Evolutionary conservation across 2,113 vertebrate species (phyloP).

Genomic region (Sceloporus tristichus): DNA sequence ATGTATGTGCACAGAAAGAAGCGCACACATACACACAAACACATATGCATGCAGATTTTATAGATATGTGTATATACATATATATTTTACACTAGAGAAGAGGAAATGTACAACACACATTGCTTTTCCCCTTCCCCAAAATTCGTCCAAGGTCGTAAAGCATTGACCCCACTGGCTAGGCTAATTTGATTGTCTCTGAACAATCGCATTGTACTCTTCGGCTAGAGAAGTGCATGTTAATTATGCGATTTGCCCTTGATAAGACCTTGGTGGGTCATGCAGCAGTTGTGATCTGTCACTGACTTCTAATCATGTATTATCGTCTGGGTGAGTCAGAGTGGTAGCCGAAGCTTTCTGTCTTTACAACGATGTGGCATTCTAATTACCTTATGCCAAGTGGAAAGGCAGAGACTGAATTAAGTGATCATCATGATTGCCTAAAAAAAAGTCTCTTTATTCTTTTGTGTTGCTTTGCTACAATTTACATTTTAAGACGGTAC

Average conservation of each 20-base stretch:
- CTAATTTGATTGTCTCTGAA: slow-evolving; percentile 98
- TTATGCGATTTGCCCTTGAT: slow-evolving; percentile 94
- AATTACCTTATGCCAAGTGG: slow-evolving; percentile 92
- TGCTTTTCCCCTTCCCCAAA: slow-evolving; percentile 40
- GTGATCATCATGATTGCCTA: slow-evolving; percentile 88
- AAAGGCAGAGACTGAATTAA: slow-evolving; percentile 89
- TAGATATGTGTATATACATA: neutral
- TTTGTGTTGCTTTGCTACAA: slow-evolving; percentile 84
- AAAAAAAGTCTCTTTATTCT: slow-evolving; percentile 82
- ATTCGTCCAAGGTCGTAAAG: slow-evolving; percentile 88
- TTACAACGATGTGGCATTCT: slow-evolving; percentile 86
- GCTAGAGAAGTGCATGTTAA: slow-evolving; percentile 95
- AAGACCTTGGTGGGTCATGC: slow-evolving; percentile 97
- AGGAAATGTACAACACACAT: slow-evolving; percentile 71
- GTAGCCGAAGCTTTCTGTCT: slow-evolving; percentile 88
- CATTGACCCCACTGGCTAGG: slow-evolving; percentile 90
- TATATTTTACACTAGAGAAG: slow-evolving; percentile 23
- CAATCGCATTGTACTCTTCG: slow-evolving; percentile 88
- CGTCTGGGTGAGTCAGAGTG: slow-evolving; percentile 91
- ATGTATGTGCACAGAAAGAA: neutral
- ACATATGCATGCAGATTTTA: neutral
- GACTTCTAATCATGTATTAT: slow-evolving; percentile 99
- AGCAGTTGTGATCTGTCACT: slow-evolving; percentile 97
- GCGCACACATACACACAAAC: neutral
- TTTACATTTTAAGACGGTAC: slow-evolving; percentile 86